phyloP scores from a whole-genome alignment of 2,113 vertebrate species.

The Myotis brandtii region DNA sequence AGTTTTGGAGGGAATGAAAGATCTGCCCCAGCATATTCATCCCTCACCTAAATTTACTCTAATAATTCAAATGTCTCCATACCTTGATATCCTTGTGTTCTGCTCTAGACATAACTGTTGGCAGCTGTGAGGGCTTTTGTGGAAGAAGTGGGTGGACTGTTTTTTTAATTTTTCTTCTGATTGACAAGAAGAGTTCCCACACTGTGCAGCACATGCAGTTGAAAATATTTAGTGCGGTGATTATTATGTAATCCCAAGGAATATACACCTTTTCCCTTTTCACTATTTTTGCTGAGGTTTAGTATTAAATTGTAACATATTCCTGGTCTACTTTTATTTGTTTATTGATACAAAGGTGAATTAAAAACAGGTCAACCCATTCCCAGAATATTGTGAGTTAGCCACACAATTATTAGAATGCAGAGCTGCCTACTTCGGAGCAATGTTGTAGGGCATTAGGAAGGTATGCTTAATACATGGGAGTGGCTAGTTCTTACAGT shows the following conservation, averaged over 20 bases:
- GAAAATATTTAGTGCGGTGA: not conserved
- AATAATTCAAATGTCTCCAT: not conserved
- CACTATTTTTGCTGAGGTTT: not conserved
- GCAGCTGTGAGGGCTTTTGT: not conserved
- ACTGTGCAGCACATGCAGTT: not conserved
- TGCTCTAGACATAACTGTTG: not conserved
- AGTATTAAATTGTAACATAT: not conserved
- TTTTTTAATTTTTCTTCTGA: not conserved
- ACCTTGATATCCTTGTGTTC: not conserved
- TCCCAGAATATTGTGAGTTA: not conserved
- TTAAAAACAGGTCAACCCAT: not conserved
- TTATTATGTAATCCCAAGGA: not conserved
- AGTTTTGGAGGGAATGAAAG: not conserved
- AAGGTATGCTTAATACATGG: not conserved
- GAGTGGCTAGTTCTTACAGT: not conserved
- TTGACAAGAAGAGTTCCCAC: not conserved
- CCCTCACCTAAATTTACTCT: not conserved
- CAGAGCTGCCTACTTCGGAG: not conserved
- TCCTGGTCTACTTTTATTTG: not conserved
- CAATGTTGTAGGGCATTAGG: not conserved
- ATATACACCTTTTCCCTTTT: not conserved
- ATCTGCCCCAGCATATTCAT: not conserved
- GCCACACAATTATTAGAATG: not conserved
- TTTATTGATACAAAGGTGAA: not conserved
- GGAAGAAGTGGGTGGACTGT: accelerated